Conservation (phyloP, 2,888 invertebrate genomes). For the Andrena haemorrhoa region DNA sequence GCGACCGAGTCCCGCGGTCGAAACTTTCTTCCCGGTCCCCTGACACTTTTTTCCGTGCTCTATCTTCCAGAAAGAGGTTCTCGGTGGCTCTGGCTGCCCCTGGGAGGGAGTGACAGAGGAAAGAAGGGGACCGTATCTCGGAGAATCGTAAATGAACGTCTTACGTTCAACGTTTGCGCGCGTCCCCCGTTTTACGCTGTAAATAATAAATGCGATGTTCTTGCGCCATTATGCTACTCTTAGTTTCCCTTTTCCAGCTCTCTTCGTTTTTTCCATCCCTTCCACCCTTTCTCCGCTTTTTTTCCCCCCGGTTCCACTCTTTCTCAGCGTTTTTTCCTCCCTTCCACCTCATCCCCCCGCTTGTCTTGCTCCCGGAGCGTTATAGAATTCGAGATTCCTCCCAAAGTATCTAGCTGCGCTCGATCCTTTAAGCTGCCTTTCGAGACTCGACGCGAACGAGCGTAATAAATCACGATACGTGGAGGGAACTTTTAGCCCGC, state of each 20-base stretch:
- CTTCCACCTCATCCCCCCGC: too few species aligned
- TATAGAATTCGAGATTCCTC: constrained; percentile 14
- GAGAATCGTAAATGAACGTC: constrained; percentile 49
- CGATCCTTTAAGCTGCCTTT: not conserved
- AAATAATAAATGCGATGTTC: constrained; percentile 48
- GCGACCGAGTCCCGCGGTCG: constrained; percentile 18
- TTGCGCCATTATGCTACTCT: constrained; percentile 12
- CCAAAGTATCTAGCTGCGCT: not conserved
- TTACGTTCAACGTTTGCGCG: constrained; percentile 36
- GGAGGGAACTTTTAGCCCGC: constrained; percentile 16
- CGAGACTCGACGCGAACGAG: not conserved
- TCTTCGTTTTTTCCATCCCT: not conserved
- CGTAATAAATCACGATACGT: constrained; percentile 20
- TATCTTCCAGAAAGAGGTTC: not conserved
- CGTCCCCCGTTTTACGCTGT: constrained; percentile 19
- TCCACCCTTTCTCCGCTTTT: not conserved
- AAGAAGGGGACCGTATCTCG: constrained; percentile 16
- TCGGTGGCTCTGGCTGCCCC: not conserved
- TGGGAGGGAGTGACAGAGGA: not conserved
- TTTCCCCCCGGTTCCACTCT: not conserved
- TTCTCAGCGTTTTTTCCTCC: not conserved
- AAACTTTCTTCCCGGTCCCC: constrained; percentile 11
- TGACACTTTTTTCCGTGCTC: constrained; percentile 10
- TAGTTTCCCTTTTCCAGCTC: not conserved
- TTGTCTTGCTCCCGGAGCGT: too few species aligned